Conservation (phyloP, 2,113 vertebrate genomes). For the Ailuropoda melanoleuca region DNA sequence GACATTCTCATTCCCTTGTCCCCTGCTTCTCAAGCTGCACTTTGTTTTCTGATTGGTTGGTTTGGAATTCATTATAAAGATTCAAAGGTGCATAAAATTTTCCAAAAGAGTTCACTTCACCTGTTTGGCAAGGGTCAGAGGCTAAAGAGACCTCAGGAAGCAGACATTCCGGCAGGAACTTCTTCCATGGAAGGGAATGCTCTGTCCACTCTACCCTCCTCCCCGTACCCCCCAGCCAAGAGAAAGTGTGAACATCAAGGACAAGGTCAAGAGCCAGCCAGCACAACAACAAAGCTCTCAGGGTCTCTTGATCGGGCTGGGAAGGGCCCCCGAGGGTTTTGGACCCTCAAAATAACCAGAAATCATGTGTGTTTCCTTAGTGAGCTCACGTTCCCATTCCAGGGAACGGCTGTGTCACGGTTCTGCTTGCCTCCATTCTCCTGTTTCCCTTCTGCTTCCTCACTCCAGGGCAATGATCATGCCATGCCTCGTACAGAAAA, state of each 20-base stretch:
- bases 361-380: background rate
- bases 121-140: background rate
- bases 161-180: background rate
- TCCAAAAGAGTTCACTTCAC: background rate
- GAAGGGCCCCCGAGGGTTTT: background rate
- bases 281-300: background rate
- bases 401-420: rapidly evolving
- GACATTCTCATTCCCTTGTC: slow-evolving; percentile 34
- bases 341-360: background rate
- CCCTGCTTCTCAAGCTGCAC: background rate
- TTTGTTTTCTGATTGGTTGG: slow-evolving; percentile 51
- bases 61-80: background rate
- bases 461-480: background rate
- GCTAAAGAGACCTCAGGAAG: background rate
- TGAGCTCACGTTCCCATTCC: background rate
- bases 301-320: background rate
- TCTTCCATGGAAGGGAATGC: background rate
- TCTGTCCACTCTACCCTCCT: background rate
- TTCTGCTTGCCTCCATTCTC: too few species aligned
- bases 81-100: background rate
- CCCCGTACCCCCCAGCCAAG: background rate
- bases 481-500: background rate
- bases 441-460: background rate
- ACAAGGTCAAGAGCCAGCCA: background rate
- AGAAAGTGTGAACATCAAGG: background rate